Conservation (phyloP, 2,113 vertebrate genomes). For the Cyprinodon brontotheroides region DNA sequence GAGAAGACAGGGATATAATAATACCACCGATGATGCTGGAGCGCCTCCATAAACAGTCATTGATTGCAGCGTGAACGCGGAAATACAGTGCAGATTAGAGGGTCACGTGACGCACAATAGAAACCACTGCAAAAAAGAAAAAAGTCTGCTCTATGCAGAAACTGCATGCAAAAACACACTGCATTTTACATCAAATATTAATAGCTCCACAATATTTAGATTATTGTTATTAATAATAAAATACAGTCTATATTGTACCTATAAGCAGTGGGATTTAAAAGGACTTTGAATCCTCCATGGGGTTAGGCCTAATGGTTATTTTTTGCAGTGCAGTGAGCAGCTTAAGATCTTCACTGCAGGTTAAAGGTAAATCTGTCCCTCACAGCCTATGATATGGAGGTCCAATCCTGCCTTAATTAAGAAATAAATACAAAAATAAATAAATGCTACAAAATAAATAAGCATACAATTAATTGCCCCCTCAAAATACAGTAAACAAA, state of each 20-base stretch:
- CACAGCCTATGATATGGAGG: neutral
- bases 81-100: conserved; percentile 68
- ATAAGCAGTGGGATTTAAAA: neutral
- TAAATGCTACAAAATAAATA: too few relatives aligned
- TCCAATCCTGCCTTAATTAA: too few relatives aligned
- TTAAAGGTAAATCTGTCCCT: conserved; percentile 24
- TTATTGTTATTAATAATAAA: neutral
- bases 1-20: neutral
- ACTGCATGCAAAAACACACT: neutral
- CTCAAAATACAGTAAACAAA: too few relatives aligned
- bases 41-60: conserved; percentile 45
- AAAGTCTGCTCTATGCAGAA: too few relatives aligned
- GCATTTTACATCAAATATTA: too few relatives aligned
- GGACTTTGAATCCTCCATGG: neutral
- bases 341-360: conserved; percentile 32
- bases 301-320: conserved; percentile 3
- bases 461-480: too few relatives aligned
- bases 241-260: neutral
- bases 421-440: too few relatives aligned
- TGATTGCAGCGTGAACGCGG: conserved; percentile 64
- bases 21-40: conserved; percentile 24
- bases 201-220: neutral
- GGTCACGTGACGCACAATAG: conserved; percentile 66
- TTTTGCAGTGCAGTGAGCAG: conserved; percentile 41
- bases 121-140: conserved; percentile 48